phyloP scores from a whole-genome alignment of 2,113 vertebrate species.

The Varanus komodoensis region DNA sequence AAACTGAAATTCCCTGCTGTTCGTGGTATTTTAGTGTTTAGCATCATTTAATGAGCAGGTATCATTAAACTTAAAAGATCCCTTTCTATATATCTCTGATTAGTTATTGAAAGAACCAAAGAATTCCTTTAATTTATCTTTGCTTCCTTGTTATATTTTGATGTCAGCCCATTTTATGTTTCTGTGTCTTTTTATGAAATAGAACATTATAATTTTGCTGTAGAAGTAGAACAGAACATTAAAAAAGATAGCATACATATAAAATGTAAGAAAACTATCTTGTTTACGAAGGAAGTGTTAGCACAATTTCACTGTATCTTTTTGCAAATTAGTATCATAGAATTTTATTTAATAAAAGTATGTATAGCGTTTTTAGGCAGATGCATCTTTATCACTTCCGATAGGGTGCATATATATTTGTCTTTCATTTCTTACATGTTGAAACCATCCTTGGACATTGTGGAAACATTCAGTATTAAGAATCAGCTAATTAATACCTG shows the following conservation, averaged over 20 bases:
- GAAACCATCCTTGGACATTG: constrained; percentile 32
- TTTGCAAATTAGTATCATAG: constrained; percentile 34
- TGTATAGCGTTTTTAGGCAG: constrained; percentile 54
- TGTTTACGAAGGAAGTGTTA: constrained; percentile 63
- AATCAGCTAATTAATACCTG: constrained; percentile 27
- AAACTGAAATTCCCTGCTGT: constrained; percentile 95
- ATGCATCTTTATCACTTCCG: constrained; percentile 49
- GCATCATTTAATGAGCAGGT: constrained; percentile 94
- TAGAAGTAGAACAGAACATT: constrained; percentile 70
- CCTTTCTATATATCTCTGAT: constrained; percentile 85
- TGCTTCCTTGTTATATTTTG: constrained; percentile 82
- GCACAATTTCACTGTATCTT: constrained; percentile 2
- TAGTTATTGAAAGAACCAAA: constrained; percentile 84
- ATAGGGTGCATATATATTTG: constrained; percentile 26
- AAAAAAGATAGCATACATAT: constrained; percentile 51
- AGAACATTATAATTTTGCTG: constrained; percentile 79
- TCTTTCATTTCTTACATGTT: constrained; percentile 39
- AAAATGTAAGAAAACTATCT: constrained; percentile 50
- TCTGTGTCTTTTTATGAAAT: constrained; percentile 77
- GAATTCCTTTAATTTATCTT: constrained; percentile 83
- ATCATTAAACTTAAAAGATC: constrained; percentile 94
- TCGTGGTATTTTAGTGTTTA: constrained; percentile 93
- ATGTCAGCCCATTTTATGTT: constrained; percentile 80
- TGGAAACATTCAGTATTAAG: constrained; percentile 2
- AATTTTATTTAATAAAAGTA: constrained; percentile 31